Evolutionary conservation across 1,140 invertebrate species (phyloP), one percentile per base, ranked within the genome.

Genomic region (Mylabris phalerata): DNA sequence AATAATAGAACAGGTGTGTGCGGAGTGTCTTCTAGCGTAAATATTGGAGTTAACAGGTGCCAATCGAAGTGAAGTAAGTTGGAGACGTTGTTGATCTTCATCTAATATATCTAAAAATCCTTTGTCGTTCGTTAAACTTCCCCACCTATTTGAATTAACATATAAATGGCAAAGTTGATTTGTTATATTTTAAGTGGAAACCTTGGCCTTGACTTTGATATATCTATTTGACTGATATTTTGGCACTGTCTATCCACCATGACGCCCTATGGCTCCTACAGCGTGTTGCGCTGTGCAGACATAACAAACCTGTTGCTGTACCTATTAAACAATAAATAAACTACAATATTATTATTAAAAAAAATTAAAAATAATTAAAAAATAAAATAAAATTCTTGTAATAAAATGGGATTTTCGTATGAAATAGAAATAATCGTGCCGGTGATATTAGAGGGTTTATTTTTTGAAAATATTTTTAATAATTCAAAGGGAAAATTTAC

Each of bases 11-110:
- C 63, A 70, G 39, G 65, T 57, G 50, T 72, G 70, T 9, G 68
- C 63, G 3, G 71, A 73, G 57, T 71, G 71, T 47, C 71, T 63
- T 47, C 69, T 61, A n/a, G 70, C 64, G 47, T 72, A 72, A 45
- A 72, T 71, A 50, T 69, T 67, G 25, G 69, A 63, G 51, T 70
- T 71, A 39, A 68, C 63, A 24, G 70, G 70, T 11, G 63, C 65
- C 49, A 72, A 60, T 10, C 62, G 68, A 11, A 72, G 59, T 0
- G 65, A 62, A 11, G 63, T 57, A 13, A 60, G 62, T 27, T 67
- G 62, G 13, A 69, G 48, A 19, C 52, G 54, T 24, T 60, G 52
- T 43, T 49, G 52, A 39, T 65, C 62, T 19, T 48, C 55, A 55
- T 63, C 64, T 39, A 69, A 41, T 9, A 68, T 46, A 52, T 67